Conservation (phyloP, 2,888 invertebrate species). For the Spicauda simplicius region DNA sequence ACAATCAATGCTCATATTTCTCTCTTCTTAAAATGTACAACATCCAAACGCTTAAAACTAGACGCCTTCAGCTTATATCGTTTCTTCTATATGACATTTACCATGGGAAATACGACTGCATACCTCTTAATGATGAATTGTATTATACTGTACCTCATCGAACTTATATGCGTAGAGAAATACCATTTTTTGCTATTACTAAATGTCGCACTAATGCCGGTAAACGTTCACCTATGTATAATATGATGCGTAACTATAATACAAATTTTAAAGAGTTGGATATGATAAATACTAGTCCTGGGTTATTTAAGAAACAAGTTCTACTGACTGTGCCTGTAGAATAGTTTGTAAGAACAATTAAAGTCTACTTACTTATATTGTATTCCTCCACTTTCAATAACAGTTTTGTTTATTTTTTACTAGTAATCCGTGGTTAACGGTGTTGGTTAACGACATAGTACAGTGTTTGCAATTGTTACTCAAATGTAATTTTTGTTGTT, state of each 20-base stretch:
- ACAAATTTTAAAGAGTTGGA: not conserved
- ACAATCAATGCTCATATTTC: slow-evolving; percentile 5
- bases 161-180: slow-evolving; percentile 6
- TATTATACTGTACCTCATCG: slow-evolving; percentile 10
- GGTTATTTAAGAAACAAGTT: not conserved
- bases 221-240: slow-evolving; percentile 11
- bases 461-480: slow-evolving; percentile 3
- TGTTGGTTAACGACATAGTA: slow-evolving; percentile 7
- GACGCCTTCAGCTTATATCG: slow-evolving; percentile 14
- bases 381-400: slow-evolving; percentile 2
- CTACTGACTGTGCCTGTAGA: not conserved
- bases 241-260: slow-evolving; percentile 8
- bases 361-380: not conserved
- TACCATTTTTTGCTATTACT: slow-evolving; percentile 14
- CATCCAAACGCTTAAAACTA: slow-evolving; percentile 15
- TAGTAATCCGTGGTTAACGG: slow-evolving; percentile 11
- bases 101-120: slow-evolving; percentile 13
- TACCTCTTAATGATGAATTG: slow-evolving; percentile 16
- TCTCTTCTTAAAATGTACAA: not conserved
- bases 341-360: not conserved
- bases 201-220: slow-evolving; percentile 25
- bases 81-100: slow-evolving; percentile 6
- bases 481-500: not conserved
- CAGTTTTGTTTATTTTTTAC: not conserved
- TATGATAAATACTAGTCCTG: not conserved